Conservation (phyloP, 2,113 vertebrate genomes). For the Epinephelus lanceolatus region DNA sequence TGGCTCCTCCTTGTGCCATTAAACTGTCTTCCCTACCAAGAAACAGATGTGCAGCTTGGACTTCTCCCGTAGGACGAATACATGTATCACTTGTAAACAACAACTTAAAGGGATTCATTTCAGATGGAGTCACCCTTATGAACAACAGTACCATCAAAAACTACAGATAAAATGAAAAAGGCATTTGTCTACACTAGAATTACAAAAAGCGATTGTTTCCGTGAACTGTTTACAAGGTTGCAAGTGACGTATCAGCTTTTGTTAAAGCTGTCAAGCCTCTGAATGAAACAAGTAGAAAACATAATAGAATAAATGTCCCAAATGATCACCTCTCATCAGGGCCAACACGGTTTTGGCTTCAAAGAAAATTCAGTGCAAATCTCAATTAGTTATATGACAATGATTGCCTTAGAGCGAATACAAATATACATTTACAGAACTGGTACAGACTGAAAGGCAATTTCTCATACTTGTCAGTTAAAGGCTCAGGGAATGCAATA, state of each 20-base stretch:
- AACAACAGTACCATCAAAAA: slow-evolving; percentile 32
- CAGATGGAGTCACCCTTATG: slow-evolving; percentile 25
- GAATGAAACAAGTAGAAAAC: slow-evolving; percentile 26
- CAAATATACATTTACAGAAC: slow-evolving; percentile 49
- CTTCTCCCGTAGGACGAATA: slow-evolving; percentile 24
- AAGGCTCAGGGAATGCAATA: slow-evolving; percentile 30
- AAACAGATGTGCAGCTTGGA: slow-evolving; percentile 61
- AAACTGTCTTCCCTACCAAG: slow-evolving; percentile 47
- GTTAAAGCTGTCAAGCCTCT: slow-evolving; percentile 15
- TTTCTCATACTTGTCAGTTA: slow-evolving; percentile 42
- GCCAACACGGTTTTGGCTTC: slow-evolving; percentile 1
- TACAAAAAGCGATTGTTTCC: slow-evolving; percentile 26
- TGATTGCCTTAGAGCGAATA: slow-evolving; percentile 42
- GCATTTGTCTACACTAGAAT: slow-evolving; percentile 14
- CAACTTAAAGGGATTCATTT: slow-evolving; percentile 29
- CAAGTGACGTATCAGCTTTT: slow-evolving; percentile 11
- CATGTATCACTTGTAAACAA: slow-evolving; percentile 37
- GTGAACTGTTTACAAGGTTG: slow-evolving; percentile 10
- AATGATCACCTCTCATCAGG: slow-evolving; percentile 29
- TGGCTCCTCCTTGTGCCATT: slow-evolving; percentile 36
- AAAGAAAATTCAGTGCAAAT: slow-evolving; percentile 29
- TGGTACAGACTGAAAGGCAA: slow-evolving; percentile 17
- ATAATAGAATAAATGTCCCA: slow-evolving; percentile 32
- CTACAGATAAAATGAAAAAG: slow-evolving; percentile 5
- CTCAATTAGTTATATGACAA: slow-evolving; percentile 40